Evolutionary conservation across 1,140 invertebrate species (phyloP), one percentile per base, ranked within the genome.

Genomic region (Aphis craccivora): DNA sequence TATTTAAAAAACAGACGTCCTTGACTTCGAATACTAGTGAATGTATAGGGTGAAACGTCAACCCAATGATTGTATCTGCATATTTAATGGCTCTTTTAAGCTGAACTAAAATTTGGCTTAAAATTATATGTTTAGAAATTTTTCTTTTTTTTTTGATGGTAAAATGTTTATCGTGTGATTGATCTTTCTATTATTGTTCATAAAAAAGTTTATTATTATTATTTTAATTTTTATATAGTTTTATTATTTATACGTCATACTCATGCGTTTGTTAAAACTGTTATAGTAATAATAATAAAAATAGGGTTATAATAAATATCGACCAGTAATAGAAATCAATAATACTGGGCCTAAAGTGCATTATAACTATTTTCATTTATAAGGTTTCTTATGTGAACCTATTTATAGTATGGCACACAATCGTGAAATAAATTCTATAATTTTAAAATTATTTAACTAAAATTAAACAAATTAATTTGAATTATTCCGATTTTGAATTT

Each of bases 1-100:
- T 89, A 89, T 89, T 89, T 55, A 53, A 89, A 89, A 53, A 55
- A 55, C n/a, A 40, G 40, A 89, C 35, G 51, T 2, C 51, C 88
- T 89, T 55, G 88, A 55, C 48, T 89, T 89, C 35, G 30, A 89
- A 89, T 22, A 25, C 23, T 48, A 53, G 22, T 55, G 51, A 55
- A 89, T 37, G 88, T 35, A 51, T 55, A 37, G 88, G 88, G 35
- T 89, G 11, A 53, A 86, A 89, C 37, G 51, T 89, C 88, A 53
- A 55, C 51, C 35, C 88, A 37, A 55, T 55, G 88, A 40, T 89
- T 25, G 48, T 35, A 89, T 40, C 35, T 23, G 40, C 30, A 23
- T 89, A 89, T 89, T 89, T 89, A 89, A 89, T 6, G 48, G 22
- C 53, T 30, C 1, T 89, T 53, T 89, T 35, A 20, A 53, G 9